Percentiles rank a stretch among this genome's conserved stretches.
Evolutionary conservation across 35 echinoderm and acorn worm species (phyloP).

Genomic region (Anneissia japonica): DNA sequence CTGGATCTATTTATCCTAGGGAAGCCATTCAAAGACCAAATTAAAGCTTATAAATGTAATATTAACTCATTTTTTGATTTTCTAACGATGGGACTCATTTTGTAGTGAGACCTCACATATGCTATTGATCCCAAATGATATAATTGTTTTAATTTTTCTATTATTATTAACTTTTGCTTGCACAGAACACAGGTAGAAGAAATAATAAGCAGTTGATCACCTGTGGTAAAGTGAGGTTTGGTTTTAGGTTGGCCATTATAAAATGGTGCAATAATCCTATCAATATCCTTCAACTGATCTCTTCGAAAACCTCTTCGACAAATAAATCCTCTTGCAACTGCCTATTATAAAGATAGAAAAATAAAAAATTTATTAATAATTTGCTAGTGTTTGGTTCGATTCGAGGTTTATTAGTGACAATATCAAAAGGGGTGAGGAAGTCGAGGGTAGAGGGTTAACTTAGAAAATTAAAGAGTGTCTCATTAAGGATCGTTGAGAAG

Average conservation of each 20-base stretch:
- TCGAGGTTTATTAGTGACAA: background rate
- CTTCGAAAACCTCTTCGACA: slow-evolving; percentile 32
- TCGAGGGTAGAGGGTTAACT: background rate
- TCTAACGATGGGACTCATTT: background rate
- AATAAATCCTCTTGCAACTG: slow-evolving; percentile 60
- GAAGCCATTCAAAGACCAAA: too few species aligned
- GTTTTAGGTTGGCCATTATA: slow-evolving; percentile 10
- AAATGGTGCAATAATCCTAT: slow-evolving; percentile 30
- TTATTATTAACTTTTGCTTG: background rate
- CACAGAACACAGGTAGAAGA: background rate
- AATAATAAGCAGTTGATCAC: slow-evolving; percentile 2
- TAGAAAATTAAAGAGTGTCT: too few species aligned
- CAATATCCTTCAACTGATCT: slow-evolving; percentile 39
- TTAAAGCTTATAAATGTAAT: too few species aligned
- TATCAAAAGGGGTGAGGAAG: background rate
- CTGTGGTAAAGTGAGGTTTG: slow-evolving; percentile 18
- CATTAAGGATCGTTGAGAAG: too few species aligned
- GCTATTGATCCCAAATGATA: background rate
- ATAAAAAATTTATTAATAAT: background rate
- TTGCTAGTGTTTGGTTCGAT: background rate
- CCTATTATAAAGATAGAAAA: slow-evolving; percentile 14
- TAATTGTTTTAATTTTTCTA: background rate
- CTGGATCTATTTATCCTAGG: too few species aligned
- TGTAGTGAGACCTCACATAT: background rate
- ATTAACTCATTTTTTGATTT: too few species aligned